Percentiles rank a stretch among this genome's conserved stretches.
phyloP scores from a whole-genome alignment of 2,888 invertebrate genomes.

The Coecobrya sp. region DNA sequence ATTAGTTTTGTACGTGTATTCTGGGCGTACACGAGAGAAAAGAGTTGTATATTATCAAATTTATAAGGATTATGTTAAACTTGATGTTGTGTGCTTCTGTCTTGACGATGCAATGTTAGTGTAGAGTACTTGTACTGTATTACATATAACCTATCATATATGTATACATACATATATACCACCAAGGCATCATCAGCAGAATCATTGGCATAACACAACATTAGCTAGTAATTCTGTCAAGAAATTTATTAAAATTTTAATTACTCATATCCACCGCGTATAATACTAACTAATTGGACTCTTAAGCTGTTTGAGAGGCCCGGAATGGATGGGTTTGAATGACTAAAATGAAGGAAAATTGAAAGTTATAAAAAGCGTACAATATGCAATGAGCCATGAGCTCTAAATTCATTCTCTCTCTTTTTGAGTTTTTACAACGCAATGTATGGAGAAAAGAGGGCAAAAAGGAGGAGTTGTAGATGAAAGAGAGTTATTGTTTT shows the following conservation, averaged over 20 bases:
- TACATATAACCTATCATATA: background rate
- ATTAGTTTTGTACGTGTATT: conserved; percentile 41
- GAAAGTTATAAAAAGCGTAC: conserved; percentile 68
- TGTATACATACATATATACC: background rate
- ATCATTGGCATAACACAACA: conserved; percentile 36
- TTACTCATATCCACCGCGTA: conserved; percentile 80
- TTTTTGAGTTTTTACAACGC: background rate
- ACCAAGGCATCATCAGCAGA: background rate
- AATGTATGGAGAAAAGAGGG: conserved; percentile 2
- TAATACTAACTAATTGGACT: conserved; percentile 83
- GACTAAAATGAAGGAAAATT: conserved; percentile 64
- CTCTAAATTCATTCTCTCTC: background rate
- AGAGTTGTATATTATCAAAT: conserved; percentile 73
- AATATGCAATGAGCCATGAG: background rate
- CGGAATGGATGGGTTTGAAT: conserved; percentile 70
- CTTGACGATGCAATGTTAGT: conserved; percentile 10
- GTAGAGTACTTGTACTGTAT: conserved; percentile 11
- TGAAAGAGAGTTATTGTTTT: conserved; percentile 60
- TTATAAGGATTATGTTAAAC: conserved; percentile 82
- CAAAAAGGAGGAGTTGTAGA: conserved; percentile 18
- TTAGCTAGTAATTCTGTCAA: conserved; percentile 70
- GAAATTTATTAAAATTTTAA: conserved; percentile 85
- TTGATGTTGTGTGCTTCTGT: conserved; percentile 46
- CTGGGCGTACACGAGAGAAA: background rate
- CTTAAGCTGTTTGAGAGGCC: conserved; percentile 69